Evolutionary conservation across 2,888 invertebrate genomes (phyloP).

Genomic region (Nomada fabriciana): DNA sequence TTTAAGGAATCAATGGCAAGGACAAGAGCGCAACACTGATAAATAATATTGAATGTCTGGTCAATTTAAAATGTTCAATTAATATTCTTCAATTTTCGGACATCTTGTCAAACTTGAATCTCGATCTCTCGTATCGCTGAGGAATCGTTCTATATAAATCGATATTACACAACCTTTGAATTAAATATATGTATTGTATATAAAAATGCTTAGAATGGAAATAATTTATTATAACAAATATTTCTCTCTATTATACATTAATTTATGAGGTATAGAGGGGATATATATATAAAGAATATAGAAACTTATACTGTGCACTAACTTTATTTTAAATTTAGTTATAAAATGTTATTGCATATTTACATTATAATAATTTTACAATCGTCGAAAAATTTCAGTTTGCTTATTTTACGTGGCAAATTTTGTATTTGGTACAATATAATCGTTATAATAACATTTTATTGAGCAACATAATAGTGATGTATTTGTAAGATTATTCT

Average conservation of each 20-base stretch:
- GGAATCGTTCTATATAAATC: constrained; percentile 18
- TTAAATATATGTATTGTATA: not conserved
- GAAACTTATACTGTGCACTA: constrained; percentile 10
- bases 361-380: constrained; percentile 32
- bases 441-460: constrained; percentile 18
- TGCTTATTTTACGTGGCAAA: not conserved
- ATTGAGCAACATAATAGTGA: constrained; percentile 44
- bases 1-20: not conserved
- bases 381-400: constrained; percentile 4
- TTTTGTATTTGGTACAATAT: constrained; percentile 11
- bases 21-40: constrained; percentile 24
- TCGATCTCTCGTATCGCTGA: constrained; percentile 51
- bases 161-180: constrained; percentile 2
- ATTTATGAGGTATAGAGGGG: not conserved
- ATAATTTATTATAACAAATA: not conserved
- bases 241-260: not conserved
- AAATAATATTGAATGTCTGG: constrained; percentile 19
- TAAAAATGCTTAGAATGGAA: not conserved
- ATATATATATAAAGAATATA: not conserved
- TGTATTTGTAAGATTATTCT: constrained; percentile 12
- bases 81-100: constrained; percentile 56
- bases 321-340: constrained; percentile 48
- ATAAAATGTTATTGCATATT: constrained; percentile 52
- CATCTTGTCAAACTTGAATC: constrained; percentile 63
- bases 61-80: constrained; percentile 46